Evolutionary conservation across 1,140 invertebrate species (phyloP), one percentile per base, ranked within the genome.

Genomic region (Drosophila prosaltans): DNA sequence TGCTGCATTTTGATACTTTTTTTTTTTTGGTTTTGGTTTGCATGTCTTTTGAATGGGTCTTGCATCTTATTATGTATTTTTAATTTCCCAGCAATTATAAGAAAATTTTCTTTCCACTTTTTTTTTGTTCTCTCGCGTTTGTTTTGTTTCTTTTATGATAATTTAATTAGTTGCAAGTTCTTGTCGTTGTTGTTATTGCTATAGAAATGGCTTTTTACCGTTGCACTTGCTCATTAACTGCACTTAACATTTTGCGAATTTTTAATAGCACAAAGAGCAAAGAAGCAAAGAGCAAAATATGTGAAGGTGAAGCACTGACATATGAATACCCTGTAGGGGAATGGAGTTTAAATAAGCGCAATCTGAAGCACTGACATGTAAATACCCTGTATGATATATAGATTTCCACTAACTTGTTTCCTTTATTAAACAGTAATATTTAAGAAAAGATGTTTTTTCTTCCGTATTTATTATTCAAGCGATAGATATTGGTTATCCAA

Each of bases 131-230:
- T 72, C n/a, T 32, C 24, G 57, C 70, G 65, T 66, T 9, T 16
- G 59, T 16, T 32, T 30, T 58, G n/a, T 11, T 65, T 73, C 63
- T 60, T 55, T 86, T 81, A 85, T 79, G 78, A 81, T 85, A 85
- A 85, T 85, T 85, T 85, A 85, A 85, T 85, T 85, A 85, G 81
- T 67, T 81, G 81, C 78, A 78, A 85, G 78, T 81, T 72, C 65
- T 63, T 78, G 66, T 36, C 32, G 6, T 41, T 55, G 61, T 77
- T 43, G 65, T 28, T 36, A 65, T 26, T 36, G 43, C 21, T 30
- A 58, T 75, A 54, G 57, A 40, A 30, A 45, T 64, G 69, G 26
- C 68, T 65, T 77, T 80, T 65, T 39, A 63, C 73, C 68, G 48
- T 48, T 74, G 43, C 59, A 63, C 65, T 65, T 72, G 70, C 72